Percentiles rank a stretch among this genome's conserved stretches.
Conservation (phyloP, 2,113 vertebrate genomes). For the Hydropotes inermis region DNA sequence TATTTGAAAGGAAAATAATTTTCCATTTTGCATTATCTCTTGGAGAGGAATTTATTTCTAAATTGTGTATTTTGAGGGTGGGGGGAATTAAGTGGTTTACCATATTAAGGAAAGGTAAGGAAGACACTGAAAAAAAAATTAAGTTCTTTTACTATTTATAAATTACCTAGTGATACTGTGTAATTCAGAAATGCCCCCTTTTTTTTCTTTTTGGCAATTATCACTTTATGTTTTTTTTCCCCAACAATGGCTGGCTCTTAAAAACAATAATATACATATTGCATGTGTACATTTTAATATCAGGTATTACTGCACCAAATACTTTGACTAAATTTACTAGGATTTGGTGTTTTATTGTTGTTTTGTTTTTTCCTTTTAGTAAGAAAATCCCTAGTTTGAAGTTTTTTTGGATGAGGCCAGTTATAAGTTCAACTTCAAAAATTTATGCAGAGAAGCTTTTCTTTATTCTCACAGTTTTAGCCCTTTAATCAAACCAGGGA, state of each 20-base stretch:
- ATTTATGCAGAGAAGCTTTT: background rate
- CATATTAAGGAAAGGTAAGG: background rate
- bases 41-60: conserved; percentile 36
- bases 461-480: background rate
- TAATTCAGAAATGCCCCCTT: background rate
- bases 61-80: background rate
- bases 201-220: background rate
- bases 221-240: background rate
- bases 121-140: background rate
- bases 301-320: background rate
- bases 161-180: background rate
- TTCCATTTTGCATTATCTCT: background rate
- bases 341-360: background rate
- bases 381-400: conserved; percentile 15
- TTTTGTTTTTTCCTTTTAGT: background rate
- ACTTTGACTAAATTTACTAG: background rate
- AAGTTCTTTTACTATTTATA: background rate
- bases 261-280: background rate
- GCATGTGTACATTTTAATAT: background rate
- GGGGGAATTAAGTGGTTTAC: background rate
- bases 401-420: background rate
- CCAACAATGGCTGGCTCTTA: background rate
- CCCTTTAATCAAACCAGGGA: background rate
- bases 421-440: background rate
- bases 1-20: conserved; percentile 9